Conservation (phyloP, 2,797 vertebrate species). For the Sternotherus odoratus region DNA sequence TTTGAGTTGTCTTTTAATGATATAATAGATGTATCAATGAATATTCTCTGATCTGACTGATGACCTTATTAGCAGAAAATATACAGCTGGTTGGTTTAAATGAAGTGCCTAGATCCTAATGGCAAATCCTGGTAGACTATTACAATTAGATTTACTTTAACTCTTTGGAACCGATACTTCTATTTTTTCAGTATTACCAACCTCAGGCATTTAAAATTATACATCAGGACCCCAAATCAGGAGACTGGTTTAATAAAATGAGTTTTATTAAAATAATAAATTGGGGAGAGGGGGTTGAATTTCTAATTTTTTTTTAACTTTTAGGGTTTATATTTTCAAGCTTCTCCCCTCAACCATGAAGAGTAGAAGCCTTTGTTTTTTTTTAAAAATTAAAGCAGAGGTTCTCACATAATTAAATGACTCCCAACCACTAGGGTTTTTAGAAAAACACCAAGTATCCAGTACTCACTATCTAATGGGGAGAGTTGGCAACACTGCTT, state of each 20-base stretch:
- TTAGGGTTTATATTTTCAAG: neutral
- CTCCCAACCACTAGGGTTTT: neutral
- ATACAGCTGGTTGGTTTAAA: neutral
- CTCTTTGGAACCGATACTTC: neutral
- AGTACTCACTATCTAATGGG: accelerated
- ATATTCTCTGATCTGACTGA: neutral
- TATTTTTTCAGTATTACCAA: neutral
- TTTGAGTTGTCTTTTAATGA: neutral
- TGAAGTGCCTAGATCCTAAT: neutral
- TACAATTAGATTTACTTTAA: neutral
- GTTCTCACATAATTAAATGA: neutral
- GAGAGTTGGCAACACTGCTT: neutral
- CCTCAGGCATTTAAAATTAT: neutral
- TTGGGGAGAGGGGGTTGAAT: neutral
- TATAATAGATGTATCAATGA: neutral
- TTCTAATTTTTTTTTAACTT: neutral
- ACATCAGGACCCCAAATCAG: neutral
- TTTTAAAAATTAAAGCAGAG: neutral
- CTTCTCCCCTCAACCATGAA: neutral
- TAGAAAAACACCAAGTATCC: neutral
- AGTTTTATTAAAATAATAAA: neutral
- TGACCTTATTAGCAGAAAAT: neutral
- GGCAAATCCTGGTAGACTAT: neutral
- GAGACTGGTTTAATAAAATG: neutral
- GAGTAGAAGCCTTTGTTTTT: neutral